These are phyloP conservation scores for Epizoanthus ramosus DNA, from an alignment of 92 coral and sea anemone genomes.

Conservation along the genomic window DNA sequence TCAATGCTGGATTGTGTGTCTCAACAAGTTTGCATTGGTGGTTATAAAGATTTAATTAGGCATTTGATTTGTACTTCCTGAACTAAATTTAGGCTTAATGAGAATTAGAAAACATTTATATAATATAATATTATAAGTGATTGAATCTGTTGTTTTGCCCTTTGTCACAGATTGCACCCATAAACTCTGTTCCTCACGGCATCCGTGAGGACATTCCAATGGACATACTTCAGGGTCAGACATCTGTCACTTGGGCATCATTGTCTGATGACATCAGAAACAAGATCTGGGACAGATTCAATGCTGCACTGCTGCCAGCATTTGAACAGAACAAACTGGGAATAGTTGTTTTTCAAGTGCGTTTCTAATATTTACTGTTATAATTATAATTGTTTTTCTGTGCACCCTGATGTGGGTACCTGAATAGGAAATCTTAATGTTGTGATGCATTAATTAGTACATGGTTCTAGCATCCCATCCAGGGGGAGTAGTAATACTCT, in stretches of 20 bases:
- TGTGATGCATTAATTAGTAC: too few species aligned
- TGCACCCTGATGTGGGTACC: too few species aligned
- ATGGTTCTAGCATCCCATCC: too few species aligned
- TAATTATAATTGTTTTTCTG: too few species aligned
- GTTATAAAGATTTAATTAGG: too few species aligned
- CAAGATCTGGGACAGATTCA: constrained; percentile 59
- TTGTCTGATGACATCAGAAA: constrained; percentile 23
- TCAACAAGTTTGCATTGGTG: too few species aligned
- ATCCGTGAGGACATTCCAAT: constrained; percentile 60
- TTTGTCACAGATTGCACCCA: background rate
- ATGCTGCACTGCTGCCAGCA: constrained; percentile 56
- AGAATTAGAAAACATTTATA: background rate
- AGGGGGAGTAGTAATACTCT: too few species aligned
- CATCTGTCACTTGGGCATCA: constrained; percentile 47
- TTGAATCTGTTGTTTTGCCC: too few species aligned
- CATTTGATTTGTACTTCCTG: background rate
- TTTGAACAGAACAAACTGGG: constrained; percentile 56
- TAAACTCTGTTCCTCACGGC: constrained; percentile 50
- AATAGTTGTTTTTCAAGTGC: constrained; percentile 62
- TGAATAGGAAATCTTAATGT: too few species aligned
- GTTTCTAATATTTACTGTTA: background rate
- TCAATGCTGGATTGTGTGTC: too few species aligned
- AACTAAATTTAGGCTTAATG: background rate
- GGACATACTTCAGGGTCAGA: constrained; percentile 31
- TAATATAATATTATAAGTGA: background rate